Percentiles rank a stretch among this genome's conserved stretches.
Conservation (phyloP, 2,888 invertebrate species). For the Scelioninae gen. 1 region DNA sequence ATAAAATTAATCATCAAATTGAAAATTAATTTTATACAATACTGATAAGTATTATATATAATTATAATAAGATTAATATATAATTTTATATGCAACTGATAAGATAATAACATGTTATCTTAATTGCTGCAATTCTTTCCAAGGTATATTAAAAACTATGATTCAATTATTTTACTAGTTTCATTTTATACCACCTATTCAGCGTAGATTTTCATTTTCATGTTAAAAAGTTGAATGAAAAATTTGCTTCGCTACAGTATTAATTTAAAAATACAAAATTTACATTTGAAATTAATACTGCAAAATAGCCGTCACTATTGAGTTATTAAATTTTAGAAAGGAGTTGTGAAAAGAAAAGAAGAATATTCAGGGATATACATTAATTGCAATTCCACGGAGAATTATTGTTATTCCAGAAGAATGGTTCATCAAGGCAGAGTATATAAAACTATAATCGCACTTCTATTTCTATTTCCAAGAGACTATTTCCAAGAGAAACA, state of each 20-base stretch:
- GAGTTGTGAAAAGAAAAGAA: conserved; percentile 12
- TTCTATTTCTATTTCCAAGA: conserved; percentile 54
- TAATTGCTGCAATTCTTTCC: too few species aligned
- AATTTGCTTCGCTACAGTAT: conserved; percentile 14
- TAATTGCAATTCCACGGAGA: conserved; percentile 46
- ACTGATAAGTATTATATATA: too few species aligned
- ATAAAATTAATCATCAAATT: too few species aligned
- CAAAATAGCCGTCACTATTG: conserved; percentile 31
- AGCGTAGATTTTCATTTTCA: conserved; percentile 7
- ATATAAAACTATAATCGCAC: conserved; percentile 59
- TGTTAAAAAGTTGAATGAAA: conserved; percentile 9
- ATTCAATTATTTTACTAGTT: neutral
- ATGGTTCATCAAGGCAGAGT: conserved; percentile 57
- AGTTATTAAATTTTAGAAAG: conserved; percentile 33
- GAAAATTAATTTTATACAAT: too few species aligned
- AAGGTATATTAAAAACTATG: neutral
- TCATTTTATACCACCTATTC: neutral
- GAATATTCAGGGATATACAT: conserved; percentile 33
- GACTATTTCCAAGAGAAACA: conserved; percentile 50
- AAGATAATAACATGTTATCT: too few species aligned
- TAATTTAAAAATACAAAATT: conserved; percentile 25
- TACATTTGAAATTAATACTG: conserved; percentile 20
- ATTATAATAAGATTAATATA: too few species aligned
- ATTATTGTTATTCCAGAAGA: conserved; percentile 55
- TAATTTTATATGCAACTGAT: too few species aligned